phyloP scores from a whole-genome alignment of 2,888 invertebrate species.

The Chesias legatella region DNA sequence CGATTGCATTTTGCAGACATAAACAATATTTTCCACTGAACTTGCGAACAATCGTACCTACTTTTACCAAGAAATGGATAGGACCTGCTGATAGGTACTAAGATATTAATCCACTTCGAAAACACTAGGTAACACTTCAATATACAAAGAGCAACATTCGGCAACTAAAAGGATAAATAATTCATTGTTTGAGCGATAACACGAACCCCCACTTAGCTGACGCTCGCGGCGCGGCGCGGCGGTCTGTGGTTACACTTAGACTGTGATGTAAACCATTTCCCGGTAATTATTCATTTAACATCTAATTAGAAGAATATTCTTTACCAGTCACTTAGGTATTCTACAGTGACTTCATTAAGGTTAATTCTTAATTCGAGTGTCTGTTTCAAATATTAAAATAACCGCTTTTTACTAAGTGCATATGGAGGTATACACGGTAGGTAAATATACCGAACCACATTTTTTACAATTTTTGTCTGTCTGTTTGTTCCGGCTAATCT shows the following conservation, averaged over 20 bases:
- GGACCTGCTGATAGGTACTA: too few species aligned
- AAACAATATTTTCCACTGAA: not conserved
- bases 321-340: too few species aligned
- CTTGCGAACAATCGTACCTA: not conserved
- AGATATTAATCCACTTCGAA: too few species aligned
- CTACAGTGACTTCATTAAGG: too few species aligned
- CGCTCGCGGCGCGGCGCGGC: constrained; percentile 2
- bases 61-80: too few species aligned
- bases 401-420: too few species aligned
- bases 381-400: too few species aligned
- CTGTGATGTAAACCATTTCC: not conserved
- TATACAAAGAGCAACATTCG: constrained; percentile 9
- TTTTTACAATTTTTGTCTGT: too few species aligned
- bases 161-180: constrained; percentile 17
- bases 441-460: too few species aligned
- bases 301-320: constrained; percentile 18
- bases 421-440: too few species aligned
- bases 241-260: not conserved
- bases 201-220: constrained; percentile 24
- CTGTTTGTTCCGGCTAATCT: too few species aligned
- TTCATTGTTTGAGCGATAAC: constrained; percentile 8
- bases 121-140: constrained; percentile 6
- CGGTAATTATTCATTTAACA: constrained; percentile 6
- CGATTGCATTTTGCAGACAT: constrained; percentile 12
- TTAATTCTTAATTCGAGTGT: too few species aligned